Evolutionary conservation across 2,888 invertebrate species (phyloP).

Genomic region (Allygus modestus): DNA sequence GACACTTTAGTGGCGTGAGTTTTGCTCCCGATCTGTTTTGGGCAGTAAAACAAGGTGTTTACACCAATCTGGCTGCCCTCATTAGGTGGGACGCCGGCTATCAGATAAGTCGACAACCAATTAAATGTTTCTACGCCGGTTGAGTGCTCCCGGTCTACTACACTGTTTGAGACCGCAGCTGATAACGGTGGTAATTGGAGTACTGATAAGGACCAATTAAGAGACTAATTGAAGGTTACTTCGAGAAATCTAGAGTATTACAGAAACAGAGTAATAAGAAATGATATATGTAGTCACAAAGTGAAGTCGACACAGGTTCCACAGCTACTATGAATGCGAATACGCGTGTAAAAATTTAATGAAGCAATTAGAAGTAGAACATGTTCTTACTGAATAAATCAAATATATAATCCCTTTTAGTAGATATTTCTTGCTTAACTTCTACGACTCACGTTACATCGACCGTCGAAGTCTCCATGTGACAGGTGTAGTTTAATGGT

Average conservation of each 20-base stretch:
- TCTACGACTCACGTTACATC: too few species aligned
- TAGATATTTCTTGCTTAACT: too few species aligned
- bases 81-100: background rate
- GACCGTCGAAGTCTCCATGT: too few species aligned
- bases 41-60: conserved; percentile 47
- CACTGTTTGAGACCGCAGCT: background rate
- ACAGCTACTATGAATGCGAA: too few species aligned
- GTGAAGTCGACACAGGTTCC: too few species aligned
- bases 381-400: too few species aligned
- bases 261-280: too few species aligned
- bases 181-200: background rate
- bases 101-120: conserved; percentile 48
- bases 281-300: too few species aligned
- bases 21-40: conserved; percentile 43
- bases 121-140: conserved; percentile 17
- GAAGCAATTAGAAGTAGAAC: too few species aligned
- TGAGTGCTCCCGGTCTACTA: conserved; percentile 13
- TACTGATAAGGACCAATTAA: conserved; percentile 14
- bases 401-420: too few species aligned
- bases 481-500: too few species aligned
- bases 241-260: background rate
- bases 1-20: conserved; percentile 27
- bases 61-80: conserved; percentile 27
- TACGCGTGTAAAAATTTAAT: too few species aligned
- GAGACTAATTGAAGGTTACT: background rate